phyloP scores from a whole-genome alignment of 2,888 invertebrate species.

The Azorinus chamasolen region DNA sequence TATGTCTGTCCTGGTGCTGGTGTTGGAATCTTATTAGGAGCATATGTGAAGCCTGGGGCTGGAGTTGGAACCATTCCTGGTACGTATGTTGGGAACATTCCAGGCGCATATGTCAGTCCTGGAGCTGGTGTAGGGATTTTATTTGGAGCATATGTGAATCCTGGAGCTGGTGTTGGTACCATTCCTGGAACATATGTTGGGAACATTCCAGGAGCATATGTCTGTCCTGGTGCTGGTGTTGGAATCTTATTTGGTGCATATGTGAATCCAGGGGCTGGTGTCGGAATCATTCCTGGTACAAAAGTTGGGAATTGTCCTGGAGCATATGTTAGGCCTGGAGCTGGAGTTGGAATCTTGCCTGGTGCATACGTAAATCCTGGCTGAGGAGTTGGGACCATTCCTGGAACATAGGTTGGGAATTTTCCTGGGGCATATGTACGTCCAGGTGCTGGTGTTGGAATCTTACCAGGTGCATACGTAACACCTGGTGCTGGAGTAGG shows the following conservation, averaged over 20 bases:
- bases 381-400: conserved; percentile 62
- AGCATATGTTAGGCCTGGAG: conserved; percentile 48
- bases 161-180: conserved; percentile 66
- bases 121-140: conserved; percentile 60
- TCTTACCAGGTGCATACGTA: conserved; percentile 52
- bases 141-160: conserved; percentile 55
- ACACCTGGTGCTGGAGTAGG: conserved; percentile 65
- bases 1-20: conserved; percentile 66
- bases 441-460: conserved; percentile 63
- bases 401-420: conserved; percentile 62
- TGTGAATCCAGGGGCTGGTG: conserved; percentile 62
- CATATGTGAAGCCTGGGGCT: conserved; percentile 57
- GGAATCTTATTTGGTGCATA: conserved; percentile 63
- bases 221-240: conserved; percentile 52
- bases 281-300: conserved; percentile 65
- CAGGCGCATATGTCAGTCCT: conserved; percentile 63
- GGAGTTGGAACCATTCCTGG: conserved; percentile 62
- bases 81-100: conserved; percentile 56
- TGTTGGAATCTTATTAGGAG: conserved; percentile 58
- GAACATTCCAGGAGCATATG: conserved; percentile 61
- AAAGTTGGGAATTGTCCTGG: conserved; percentile 59
- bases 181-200: conserved; percentile 64
- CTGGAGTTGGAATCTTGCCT: conserved; percentile 56
- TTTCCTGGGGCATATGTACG: conserved; percentile 60
- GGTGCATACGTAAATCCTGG: conserved; percentile 62